A percentile compares a stretch with the other conserved stretches of the same genome.
Conservation (phyloP, 2,797 vertebrate genomes). For the Sebastolobus altivelis region DNA sequence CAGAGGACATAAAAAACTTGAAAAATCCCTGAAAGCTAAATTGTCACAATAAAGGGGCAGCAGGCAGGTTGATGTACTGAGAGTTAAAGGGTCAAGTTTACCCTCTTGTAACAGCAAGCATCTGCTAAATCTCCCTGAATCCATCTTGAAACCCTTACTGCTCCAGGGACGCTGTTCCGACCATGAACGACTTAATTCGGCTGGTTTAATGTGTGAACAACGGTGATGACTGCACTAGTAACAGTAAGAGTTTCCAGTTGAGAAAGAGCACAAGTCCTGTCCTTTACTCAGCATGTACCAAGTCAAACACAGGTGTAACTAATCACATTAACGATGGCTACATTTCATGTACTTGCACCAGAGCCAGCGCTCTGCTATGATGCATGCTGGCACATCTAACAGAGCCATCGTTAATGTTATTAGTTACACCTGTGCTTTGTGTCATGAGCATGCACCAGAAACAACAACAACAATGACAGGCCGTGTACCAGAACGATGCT, state of each 20-base stretch:
- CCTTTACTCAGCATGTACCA: not conserved
- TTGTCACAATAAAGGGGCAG: not conserved
- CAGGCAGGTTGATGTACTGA: not conserved
- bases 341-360: conserved; percentile 1
- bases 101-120: not conserved
- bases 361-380: conserved; percentile 21
- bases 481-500: too few relatives aligned
- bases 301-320: conserved; percentile 33
- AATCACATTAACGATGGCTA: conserved; percentile 15
- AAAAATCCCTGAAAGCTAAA: not conserved
- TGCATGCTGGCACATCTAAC: conserved; percentile 2
- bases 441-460: too few relatives aligned
- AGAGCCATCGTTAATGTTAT: not conserved
- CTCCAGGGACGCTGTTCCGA: not conserved
- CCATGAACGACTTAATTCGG: not conserved
- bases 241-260: conserved; percentile 15
- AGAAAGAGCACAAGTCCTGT: not conserved
- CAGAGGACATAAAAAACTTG: not conserved
- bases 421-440: conserved; percentile 8
- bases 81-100: not conserved
- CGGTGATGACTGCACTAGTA: not conserved
- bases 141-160: not conserved
- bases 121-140: not conserved
- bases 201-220: conserved; percentile 1
- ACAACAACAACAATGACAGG: too few relatives aligned